phyloP scores from a whole-genome alignment of 2,797 vertebrate genomes.

The Fringilla coelebs region DNA sequence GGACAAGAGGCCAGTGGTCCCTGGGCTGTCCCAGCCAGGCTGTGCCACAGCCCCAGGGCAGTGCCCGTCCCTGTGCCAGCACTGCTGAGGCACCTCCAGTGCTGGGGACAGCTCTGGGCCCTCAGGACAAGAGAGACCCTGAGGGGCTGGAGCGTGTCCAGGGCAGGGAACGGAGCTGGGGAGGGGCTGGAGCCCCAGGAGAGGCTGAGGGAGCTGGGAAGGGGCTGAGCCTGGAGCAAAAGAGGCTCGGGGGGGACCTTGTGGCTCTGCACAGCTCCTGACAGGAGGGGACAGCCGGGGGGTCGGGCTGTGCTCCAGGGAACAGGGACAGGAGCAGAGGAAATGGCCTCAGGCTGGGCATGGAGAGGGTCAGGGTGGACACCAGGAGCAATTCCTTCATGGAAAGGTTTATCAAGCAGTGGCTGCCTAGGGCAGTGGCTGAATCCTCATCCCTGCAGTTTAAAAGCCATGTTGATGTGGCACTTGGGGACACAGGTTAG shows the following conservation, averaged over 20 bases:
- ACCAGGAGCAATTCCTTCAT: background rate
- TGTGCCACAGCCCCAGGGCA: background rate
- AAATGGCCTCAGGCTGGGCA: accelerated
- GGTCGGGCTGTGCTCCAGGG: background rate
- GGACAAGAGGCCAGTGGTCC: background rate
- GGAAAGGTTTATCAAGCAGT: background rate
- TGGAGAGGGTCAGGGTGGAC: accelerated
- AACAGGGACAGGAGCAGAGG: background rate
- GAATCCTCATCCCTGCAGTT: background rate
- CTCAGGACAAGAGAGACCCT: background rate
- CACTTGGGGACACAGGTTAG: background rate
- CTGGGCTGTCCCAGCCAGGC: background rate
- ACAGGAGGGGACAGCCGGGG: background rate
- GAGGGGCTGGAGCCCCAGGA: background rate
- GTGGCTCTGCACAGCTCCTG: background rate
- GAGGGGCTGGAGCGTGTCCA: background rate
- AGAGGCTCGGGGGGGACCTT: background rate
- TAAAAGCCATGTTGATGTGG: background rate
- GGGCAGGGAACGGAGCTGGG: background rate
- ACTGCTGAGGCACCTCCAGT: background rate
- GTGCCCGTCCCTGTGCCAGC: background rate
- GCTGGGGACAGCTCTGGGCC: background rate
- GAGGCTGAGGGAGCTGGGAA: background rate
- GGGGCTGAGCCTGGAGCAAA: background rate
- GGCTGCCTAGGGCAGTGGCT: background rate